phyloP scores from a whole-genome alignment of 2,888 invertebrate genomes.

The Xanthia icteritia region DNA sequence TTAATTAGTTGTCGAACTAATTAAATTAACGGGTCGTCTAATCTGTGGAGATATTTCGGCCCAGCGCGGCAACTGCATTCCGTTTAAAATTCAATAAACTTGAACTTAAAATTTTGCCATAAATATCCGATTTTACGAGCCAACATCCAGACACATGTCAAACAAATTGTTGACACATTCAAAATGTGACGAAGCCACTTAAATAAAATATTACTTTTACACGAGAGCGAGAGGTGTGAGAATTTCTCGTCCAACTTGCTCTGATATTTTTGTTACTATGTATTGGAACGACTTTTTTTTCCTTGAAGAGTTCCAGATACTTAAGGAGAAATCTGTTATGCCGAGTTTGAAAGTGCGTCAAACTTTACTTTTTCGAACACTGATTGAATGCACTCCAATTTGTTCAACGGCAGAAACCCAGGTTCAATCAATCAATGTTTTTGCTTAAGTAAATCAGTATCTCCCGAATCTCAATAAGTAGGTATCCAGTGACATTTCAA shows the following conservation, averaged over 20 bases:
- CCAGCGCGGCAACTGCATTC: conserved; percentile 66
- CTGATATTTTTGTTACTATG: conserved; percentile 28
- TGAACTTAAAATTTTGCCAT: conserved; percentile 84
- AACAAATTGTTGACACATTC: conserved; percentile 86
- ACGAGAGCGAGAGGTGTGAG: conserved; percentile 64
- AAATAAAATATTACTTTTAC: conserved; percentile 74
- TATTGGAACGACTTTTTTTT: conserved; percentile 33
- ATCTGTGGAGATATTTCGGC: conserved; percentile 59
- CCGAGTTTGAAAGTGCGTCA: neutral
- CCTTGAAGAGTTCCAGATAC: neutral
- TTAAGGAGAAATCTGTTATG: neutral
- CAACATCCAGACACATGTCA: conserved; percentile 84
- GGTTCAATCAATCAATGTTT: conserved; percentile 50
- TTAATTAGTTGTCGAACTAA: conserved; percentile 62
- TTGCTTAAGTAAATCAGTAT: conserved; percentile 45
- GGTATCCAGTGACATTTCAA: conserved; percentile 74
- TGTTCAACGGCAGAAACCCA: conserved; percentile 14
- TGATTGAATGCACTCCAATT: conserved; percentile 6
- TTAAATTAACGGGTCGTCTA: conserved; percentile 64
- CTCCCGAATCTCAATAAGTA: conserved; percentile 54
- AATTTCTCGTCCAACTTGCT: conserved; percentile 49
- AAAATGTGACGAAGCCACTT: conserved; percentile 79
- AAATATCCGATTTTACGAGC: conserved; percentile 83
- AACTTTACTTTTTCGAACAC: neutral
- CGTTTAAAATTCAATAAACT: conserved; percentile 84